Evolutionary conservation across 2,113 vertebrate genomes (phyloP), one percentile per base, ranked within the genome.

Genomic region (Harpagus bidentatus): DNA sequence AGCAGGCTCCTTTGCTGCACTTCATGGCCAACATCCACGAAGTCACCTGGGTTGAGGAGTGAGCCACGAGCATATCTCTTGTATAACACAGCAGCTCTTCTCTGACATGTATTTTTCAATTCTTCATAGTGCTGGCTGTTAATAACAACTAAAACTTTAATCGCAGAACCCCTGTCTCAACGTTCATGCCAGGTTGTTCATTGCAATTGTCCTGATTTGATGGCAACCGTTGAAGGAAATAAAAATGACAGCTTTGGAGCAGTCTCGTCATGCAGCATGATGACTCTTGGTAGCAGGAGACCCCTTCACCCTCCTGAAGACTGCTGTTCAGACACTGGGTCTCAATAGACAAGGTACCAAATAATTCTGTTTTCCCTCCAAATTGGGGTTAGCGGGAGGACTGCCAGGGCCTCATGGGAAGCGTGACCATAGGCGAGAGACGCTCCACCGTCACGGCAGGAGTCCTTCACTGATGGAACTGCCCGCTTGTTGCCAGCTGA

Each of bases 381-480:
- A 21, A 0, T 6, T 1, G 1, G n/a, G 21, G 17, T 36, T 15
- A 50, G 67, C 6, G 18, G 31, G 23, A 45, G 45, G 12, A 15
- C 40, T 76, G 32, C 56, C 47, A 59, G 38, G 52, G 10, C 22
- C 18, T 62, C 0, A 0, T 2, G 1, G 42, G 71, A 80, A 55
- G 77, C 42, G 23, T 73, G 29, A 29, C 26, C n/a, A 5, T 4
- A 10, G 36, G 40, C 5, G 1, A 21, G 58, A 22, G 61, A 71
- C n/a, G 5, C 15, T 83, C 56, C 29, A 16, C 26, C 7, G 3
- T 58, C 53, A 50, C 0, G 1, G 28, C 50, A 65, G 65, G 23
- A 55, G 36, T 11, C 78, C 50, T 56, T 36, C 45, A 23, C 15
- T 52, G 84, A 16, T 22, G 26, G 3, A 1, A 11, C 48, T 71